Percentiles rank a stretch among this genome's conserved stretches.
Evolutionary conservation across 92 coral and sea anemone genomes (phyloP).

Genomic region (Epizoanthus fatuus): DNA sequence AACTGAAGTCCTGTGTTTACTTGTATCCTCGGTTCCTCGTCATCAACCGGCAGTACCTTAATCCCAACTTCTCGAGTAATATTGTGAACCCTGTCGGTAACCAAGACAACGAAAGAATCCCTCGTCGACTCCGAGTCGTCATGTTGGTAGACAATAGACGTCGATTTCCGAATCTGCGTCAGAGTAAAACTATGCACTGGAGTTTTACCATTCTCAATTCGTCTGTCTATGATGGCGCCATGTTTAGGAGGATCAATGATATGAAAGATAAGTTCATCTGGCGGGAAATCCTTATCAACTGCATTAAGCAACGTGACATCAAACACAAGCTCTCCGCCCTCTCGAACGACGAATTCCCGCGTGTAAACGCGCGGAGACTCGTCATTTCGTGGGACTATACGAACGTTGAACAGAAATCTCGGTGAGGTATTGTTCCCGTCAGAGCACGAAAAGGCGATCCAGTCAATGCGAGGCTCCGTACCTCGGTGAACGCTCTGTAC

Average conservation of each 20-base stretch:
- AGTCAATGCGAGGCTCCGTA: conserved; percentile 88
- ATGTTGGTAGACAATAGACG: conserved; percentile 88
- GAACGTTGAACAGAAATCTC: conserved; percentile 81
- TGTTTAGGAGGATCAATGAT: conserved; percentile 81
- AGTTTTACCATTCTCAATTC: conserved; percentile 65
- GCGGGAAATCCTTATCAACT: conserved; percentile 84
- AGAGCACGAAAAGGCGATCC: conserved; percentile 94
- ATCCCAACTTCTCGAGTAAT: conserved; percentile 76
- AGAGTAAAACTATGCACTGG: conserved; percentile 78
- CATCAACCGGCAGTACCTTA: conserved; percentile 83
- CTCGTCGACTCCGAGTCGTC: conserved; percentile 90
- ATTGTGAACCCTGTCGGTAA: conserved; percentile 87
- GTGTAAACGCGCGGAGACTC: conserved; percentile 87
- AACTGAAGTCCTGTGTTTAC: conserved; percentile 84
- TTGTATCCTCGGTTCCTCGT: conserved; percentile 88
- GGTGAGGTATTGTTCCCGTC: conserved; percentile 86
- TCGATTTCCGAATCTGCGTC: conserved; percentile 80
- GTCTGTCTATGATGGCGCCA: conserved; percentile 87
- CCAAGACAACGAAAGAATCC: conserved; percentile 81
- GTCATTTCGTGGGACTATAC: conserved; percentile 89
- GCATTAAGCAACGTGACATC: conserved; percentile 85
- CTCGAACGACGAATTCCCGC: conserved; percentile 83
- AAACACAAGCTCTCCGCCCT: conserved; percentile 82
- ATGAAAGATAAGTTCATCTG: conserved; percentile 80
- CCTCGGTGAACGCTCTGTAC: conserved; percentile 77